Percentiles rank a stretch among this genome's conserved stretches.
Evolutionary conservation across 2,113 vertebrate species (phyloP).

Genomic region (Seriola aureovittata): DNA sequence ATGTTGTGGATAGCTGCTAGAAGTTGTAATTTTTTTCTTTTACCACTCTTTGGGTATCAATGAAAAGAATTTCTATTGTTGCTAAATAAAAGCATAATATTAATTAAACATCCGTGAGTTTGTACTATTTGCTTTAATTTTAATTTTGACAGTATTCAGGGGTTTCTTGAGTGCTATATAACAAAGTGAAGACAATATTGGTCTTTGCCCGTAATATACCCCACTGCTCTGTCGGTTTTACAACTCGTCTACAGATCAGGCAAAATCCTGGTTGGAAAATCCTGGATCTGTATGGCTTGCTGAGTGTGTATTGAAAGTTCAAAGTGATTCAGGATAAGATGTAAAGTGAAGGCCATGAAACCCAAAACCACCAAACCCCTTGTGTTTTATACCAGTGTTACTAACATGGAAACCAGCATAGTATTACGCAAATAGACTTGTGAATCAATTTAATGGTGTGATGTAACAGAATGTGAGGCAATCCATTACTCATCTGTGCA

Average conservation of each 20-base stretch:
- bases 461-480: neutral
- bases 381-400: neutral
- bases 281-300: too few relatives aligned
- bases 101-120: slow-evolving; percentile 22
- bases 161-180: neutral
- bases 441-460: neutral
- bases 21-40: slow-evolving; percentile 16
- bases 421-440: neutral
- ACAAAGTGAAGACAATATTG: neutral
- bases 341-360: neutral
- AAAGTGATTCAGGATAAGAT: too few relatives aligned
- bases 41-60: slow-evolving; percentile 46
- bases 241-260: neutral
- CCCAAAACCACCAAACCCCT: neutral
- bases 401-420: neutral
- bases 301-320: too few relatives aligned
- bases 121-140: neutral
- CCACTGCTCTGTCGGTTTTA: neutral
- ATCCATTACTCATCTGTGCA: neutral
- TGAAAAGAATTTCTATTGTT: slow-evolving; percentile 80
- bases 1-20: slow-evolving; percentile 57
- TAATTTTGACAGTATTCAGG: too few relatives aligned
- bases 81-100: slow-evolving; percentile 81
- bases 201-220: neutral
- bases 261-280: too few relatives aligned